phyloP scores from a whole-genome alignment of 2,797 vertebrate genomes.

The Tragopan temminckii region DNA sequence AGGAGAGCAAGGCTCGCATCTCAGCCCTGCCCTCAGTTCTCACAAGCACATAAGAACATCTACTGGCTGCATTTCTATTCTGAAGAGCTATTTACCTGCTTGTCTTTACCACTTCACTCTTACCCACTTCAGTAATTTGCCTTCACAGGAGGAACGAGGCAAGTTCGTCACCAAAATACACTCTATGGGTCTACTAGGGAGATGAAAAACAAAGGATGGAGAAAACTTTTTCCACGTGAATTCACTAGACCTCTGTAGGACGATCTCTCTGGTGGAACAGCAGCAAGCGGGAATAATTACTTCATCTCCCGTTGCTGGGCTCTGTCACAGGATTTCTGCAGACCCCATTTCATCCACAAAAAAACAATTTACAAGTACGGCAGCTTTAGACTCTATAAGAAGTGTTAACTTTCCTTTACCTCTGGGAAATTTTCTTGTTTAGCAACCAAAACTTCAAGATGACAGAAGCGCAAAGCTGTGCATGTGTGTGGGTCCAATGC shows the following conservation, averaged over 20 bases:
- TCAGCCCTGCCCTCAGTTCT: slow-evolving; percentile 18
- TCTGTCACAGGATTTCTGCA: neutral
- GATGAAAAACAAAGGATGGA: neutral
- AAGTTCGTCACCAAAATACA: neutral
- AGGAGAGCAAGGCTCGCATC: neutral
- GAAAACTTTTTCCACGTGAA: neutral
- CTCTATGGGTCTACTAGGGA: neutral
- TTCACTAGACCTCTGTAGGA: neutral
- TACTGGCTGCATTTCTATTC: neutral
- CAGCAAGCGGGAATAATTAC: rapidly evolving
- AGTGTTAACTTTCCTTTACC: neutral
- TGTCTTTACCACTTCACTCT: neutral
- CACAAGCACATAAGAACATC: neutral
- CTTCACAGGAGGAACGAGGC: neutral
- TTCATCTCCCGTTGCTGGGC: neutral
- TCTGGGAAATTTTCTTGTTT: neutral
- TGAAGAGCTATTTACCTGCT: neutral
- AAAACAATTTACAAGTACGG: neutral
- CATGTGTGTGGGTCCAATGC: neutral
- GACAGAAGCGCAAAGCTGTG: neutral
- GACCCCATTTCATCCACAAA: neutral
- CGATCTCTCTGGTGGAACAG: neutral
- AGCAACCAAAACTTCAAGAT: neutral
- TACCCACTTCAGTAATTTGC: neutral
- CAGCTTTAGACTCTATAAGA: neutral